Percentiles rank a stretch among this genome's conserved stretches.
These are phyloP conservation scores for Alitta virens DNA, from an alignment of 2,888 invertebrate genomes.

Conservation along the genomic window DNA sequence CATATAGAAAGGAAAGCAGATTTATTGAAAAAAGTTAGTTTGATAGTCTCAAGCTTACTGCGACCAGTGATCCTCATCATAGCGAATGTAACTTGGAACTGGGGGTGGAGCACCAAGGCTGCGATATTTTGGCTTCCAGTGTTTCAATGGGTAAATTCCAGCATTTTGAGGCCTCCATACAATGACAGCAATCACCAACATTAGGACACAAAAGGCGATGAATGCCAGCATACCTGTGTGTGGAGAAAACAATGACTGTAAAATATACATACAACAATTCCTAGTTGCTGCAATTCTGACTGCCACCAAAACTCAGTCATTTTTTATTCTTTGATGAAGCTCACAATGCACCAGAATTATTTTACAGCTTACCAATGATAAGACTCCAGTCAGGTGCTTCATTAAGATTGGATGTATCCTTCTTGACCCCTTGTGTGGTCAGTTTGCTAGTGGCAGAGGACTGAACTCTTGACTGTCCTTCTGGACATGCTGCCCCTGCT, in stretches of 20 bases:
- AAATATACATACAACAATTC: no score
- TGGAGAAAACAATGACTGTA: no score
- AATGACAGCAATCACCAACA: slow-evolving; percentile 49
- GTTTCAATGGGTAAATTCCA: slow-evolving; percentile 52
- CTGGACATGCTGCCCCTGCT: slow-evolving; percentile 39
- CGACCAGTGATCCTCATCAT: slow-evolving; percentile 46
- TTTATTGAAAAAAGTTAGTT: no score
- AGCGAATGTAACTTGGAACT: slow-evolving; percentile 43
- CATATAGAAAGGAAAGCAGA: no score
- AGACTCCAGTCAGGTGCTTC: slow-evolving; percentile 52
- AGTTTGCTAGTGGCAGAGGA: slow-evolving; percentile 43
- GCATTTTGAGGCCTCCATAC: slow-evolving; percentile 51
- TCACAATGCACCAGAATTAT: no score
- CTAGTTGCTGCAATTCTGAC: no score
- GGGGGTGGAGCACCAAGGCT: slow-evolving; percentile 48
- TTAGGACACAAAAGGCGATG: slow-evolving; percentile 41
- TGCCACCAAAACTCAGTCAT: no score
- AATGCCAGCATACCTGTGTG: slow-evolving; percentile 46
- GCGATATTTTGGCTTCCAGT: slow-evolving; percentile 51
- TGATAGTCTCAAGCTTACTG: no score
- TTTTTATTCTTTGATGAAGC: no score
- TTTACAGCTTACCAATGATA: slow-evolving; percentile 39
- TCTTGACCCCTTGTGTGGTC: slow-evolving; percentile 39
- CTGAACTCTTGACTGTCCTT: slow-evolving; percentile 35
- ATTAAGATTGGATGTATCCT: slow-evolving; percentile 36